These are phyloP conservation scores for Toxotes lorentzi DNA, from an alignment of 2,797 vertebrate species.

Conservation along the genomic window DNA sequence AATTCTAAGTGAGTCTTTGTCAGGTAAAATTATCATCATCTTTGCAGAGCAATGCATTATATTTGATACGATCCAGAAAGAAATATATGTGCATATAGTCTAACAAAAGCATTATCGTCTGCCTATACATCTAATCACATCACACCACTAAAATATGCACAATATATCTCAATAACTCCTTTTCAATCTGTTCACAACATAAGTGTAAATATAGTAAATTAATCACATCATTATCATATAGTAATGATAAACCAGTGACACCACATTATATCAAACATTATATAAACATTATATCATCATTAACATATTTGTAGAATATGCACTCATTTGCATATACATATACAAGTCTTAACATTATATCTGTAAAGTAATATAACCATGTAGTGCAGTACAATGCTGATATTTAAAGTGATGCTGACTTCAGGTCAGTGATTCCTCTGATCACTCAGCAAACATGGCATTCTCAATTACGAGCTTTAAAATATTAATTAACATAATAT, in stretches of 20 bases:
- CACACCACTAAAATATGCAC: neutral
- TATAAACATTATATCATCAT: constrained; percentile 1
- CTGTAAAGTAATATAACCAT: neutral
- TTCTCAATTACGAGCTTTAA: neutral
- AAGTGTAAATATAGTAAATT: constrained; percentile 15
- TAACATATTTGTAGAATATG: constrained; percentile 3
- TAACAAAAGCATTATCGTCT: neutral
- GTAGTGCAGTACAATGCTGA: neutral
- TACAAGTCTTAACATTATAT: neutral
- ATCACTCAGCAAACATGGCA: neutral
- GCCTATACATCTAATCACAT: neutral
- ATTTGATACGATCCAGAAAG: neutral
- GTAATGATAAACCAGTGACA: constrained; percentile 22
- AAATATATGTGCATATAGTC: neutral
- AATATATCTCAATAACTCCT: neutral
- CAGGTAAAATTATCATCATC: neutral
- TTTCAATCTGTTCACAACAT: constrained; percentile 24
- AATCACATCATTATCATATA: constrained; percentile 46
- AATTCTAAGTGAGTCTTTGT: too few species aligned
- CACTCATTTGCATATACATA: constrained; percentile 1
- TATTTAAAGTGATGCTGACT: too few species aligned
- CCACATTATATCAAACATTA: neutral
- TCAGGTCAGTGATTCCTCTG: neutral
- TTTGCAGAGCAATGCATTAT: neutral
- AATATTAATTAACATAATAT: too few species aligned